Conservation (phyloP, 2,113 vertebrate species). For the Pyrgilauda ruficollis region DNA sequence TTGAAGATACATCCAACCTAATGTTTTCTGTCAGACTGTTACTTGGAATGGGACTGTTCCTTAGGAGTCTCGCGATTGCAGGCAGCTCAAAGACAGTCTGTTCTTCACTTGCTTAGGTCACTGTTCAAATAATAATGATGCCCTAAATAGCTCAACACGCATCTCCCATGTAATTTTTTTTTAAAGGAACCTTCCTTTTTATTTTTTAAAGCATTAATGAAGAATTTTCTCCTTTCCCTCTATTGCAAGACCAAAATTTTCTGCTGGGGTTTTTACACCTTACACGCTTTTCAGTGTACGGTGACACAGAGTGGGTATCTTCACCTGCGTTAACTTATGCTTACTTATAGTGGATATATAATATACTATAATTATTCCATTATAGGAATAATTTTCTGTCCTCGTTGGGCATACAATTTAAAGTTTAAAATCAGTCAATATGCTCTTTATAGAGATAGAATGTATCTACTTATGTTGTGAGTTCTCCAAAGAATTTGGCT, state of each 20-base stretch:
- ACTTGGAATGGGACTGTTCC: neutral
- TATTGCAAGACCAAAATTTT: neutral
- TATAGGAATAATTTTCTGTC: neutral
- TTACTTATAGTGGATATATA: neutral
- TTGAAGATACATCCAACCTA: neutral
- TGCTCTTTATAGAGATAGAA: neutral
- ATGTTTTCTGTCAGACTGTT: neutral
- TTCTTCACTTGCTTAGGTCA: constrained; percentile 4
- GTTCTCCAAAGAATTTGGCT: neutral
- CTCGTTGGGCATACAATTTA: neutral
- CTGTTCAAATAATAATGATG: constrained; percentile 61
- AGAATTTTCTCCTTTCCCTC: neutral
- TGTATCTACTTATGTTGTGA: neutral
- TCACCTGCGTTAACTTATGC: neutral
- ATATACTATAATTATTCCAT: no score
- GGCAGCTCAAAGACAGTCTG: neutral
- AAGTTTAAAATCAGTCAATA: neutral
- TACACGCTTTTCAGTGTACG: neutral
- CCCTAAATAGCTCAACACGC: constrained; percentile 33
- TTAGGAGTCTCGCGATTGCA: neutral
- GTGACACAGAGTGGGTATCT: neutral
- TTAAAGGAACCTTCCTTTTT: neutral
- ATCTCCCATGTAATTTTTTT: neutral
- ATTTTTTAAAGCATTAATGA: neutral
- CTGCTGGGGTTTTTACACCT: neutral